These are phyloP conservation scores for Porites australiensis DNA, from an alignment of 64 coral and sea anemone genomes.

Conservation along the genomic window DNA sequence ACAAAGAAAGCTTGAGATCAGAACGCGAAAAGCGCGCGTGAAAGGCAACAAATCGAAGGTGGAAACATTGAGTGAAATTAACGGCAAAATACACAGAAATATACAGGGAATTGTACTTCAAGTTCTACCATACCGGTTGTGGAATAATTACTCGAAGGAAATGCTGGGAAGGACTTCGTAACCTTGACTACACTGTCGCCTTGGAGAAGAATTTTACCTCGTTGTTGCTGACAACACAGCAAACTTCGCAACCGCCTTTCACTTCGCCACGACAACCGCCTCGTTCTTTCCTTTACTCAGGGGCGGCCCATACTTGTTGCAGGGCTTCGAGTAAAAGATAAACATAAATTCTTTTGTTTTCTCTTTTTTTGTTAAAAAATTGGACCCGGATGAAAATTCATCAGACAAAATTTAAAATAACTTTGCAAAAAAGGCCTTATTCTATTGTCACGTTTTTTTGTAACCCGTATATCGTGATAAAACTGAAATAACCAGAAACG, in stretches of 20 bases:
- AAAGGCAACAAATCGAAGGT: slow-evolving; percentile 55
- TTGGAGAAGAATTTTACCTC: slow-evolving; percentile 94
- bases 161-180: slow-evolving; percentile 97
- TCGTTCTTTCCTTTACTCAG: slow-evolving; percentile 6
- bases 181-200: slow-evolving; percentile 99
- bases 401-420: too few species aligned
- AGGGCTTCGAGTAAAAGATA: neutral
- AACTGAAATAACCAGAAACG: too few species aligned
- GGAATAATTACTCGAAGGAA: slow-evolving; percentile 90
- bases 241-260: slow-evolving; percentile 96
- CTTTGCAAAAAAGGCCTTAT: too few species aligned
- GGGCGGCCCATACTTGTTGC: neutral
- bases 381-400: slow-evolving; percentile 5
- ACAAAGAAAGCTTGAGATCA: slow-evolving; percentile 20
- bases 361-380: neutral
- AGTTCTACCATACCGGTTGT: slow-evolving; percentile 63
- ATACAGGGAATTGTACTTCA: neutral
- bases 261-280: slow-evolving; percentile 85
- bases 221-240: slow-evolving; percentile 97
- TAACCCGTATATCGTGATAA: too few species aligned
- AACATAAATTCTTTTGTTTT: slow-evolving; percentile 7
- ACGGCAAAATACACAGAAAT: neutral
- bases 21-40: slow-evolving; percentile 38
- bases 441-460: too few species aligned
- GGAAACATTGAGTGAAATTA: slow-evolving; percentile 25